Conservation (phyloP, 2,888 invertebrate genomes). For the Netelia fuscicornis region DNA sequence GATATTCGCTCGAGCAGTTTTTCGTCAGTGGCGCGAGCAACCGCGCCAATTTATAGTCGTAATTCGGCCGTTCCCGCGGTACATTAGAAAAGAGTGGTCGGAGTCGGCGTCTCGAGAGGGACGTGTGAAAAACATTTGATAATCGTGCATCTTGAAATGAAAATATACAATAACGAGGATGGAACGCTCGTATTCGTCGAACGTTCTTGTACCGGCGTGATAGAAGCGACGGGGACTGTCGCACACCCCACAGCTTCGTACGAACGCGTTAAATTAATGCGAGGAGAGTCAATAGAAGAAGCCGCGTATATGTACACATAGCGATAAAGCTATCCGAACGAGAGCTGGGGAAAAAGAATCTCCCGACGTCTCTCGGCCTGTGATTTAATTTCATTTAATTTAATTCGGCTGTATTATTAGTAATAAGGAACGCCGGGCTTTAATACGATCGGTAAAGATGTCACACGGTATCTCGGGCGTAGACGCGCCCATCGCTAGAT, state of each 20-base stretch:
- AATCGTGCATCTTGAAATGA: no score
- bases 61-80: neutral
- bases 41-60: neutral
- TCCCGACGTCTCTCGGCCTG: slow-evolving; percentile 76
- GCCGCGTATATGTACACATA: neutral
- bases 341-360: slow-evolving; percentile 69
- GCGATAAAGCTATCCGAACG: slow-evolving; percentile 59
- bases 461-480: slow-evolving; percentile 74
- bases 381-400: slow-evolving; percentile 83
- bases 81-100: neutral
- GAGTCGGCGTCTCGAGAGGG: neutral
- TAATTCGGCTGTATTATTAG: slow-evolving; percentile 78
- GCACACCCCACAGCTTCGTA: slow-evolving; percentile 59
- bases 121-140: neutral
- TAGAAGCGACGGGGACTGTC: neutral
- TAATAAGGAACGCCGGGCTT: slow-evolving; percentile 75
- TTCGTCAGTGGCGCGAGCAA: slow-evolving; percentile 9
- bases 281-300: slow-evolving; percentile 73
- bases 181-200: neutral
- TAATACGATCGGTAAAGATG: slow-evolving; percentile 79
- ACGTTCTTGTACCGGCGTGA: neutral
- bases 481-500: neutral
- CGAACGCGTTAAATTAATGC: slow-evolving; percentile 75
- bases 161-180: no score
- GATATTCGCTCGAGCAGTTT: slow-evolving; percentile 28